Evolutionary conservation across 2,888 invertebrate species (phyloP), one percentile per base, ranked within the genome.

Genomic region (Epiblema foenella): DNA sequence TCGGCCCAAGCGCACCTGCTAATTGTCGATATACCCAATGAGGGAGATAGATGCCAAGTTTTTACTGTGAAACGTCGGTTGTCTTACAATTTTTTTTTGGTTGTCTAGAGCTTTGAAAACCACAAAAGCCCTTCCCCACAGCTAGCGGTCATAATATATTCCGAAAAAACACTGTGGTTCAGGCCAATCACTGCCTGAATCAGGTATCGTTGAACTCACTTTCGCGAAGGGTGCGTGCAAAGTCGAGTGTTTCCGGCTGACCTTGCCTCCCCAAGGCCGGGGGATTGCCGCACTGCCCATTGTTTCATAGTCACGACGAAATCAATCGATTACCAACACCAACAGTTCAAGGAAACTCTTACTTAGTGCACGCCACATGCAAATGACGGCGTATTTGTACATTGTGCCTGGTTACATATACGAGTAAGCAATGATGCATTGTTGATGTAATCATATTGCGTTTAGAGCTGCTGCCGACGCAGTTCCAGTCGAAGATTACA

Each of bases 241-340:
- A 33, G 33, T 7, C 37, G 46, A 39, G 56, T 24, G 42, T 54
- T 85, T 85, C 85, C 84, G 83, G 72, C 66, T 81, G 83, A 81
- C 89, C 90, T 89, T 90, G 88, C 79, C 85, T 83, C 81, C 72
- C 52, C 82, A 84, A 87, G 87, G 86, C 77, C 79, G 73, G 73
- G 67, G 68, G 70, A 74, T 82, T 85, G 83, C 79, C 81, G 81
- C 75, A 77, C 78, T 77, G 74, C 76, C 70, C 67, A 67, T 71
- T 71, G 71, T 71, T 71, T 71, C 60, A 29, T 52, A 64, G 51
- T 67, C n/a, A 46, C 46, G 67, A 57, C 58, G 64, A 70, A 67
- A 71, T 78, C 79, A 78, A 74, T 73, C 76, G 75, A 76, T 73
- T 74, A 71, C 74, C 75, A 76, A 64, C 51, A 71, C 74, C 75